Base-by-base conservation (phyloP, 2,797 vertebrate species). In the Coregonus sp. region DNA sequence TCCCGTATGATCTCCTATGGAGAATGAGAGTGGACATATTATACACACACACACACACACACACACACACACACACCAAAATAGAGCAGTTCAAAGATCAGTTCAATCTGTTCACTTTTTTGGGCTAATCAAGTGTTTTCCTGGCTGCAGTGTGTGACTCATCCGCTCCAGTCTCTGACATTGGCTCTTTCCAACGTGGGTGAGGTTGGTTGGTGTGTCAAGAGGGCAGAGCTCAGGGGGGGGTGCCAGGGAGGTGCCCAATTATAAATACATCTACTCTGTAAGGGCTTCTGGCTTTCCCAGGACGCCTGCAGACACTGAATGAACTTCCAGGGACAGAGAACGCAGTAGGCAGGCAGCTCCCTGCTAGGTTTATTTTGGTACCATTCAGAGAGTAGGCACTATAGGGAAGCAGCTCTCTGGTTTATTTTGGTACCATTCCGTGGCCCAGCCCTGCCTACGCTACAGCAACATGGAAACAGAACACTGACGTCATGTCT, bases 401-500 rank as follows among this genome's bases (percentile, higher is more conserved):
- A 47, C 40, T 47, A 47, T 9, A 47, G 7, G 40, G 7, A 47
- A 7, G 40, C 40, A 47, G 40, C 40, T 47, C 5, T 47, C 40
- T 47, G 52, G 61, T 82, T 79, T 90, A 89, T 92, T 90, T 87
- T 51, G 75, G 83, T 76, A 65, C 67, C 78, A 18, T 18, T 25
- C 33, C n/a, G 65, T 25, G 78, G 78, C 70, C 11, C 81, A 82
- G 77, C 86, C 87, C 89, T 76, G 74, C 72, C 63, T 74, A 63
- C 68, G 68, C 29, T 79, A 82, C 77, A 14, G 66, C 63, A 29
- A 7, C 1, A 16, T 78, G 80, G 80, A 89, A 86, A 82, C 73
- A 80, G 70, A 52, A 61, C 20, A 69, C n/a, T 35, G 20, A 18
- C 80, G 15, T 14, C 25, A 77, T 35, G 5, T n/a, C 6, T 4